phyloP scores from a whole-genome alignment of 2,113 vertebrate genomes.

The Tringa solitaria region DNA sequence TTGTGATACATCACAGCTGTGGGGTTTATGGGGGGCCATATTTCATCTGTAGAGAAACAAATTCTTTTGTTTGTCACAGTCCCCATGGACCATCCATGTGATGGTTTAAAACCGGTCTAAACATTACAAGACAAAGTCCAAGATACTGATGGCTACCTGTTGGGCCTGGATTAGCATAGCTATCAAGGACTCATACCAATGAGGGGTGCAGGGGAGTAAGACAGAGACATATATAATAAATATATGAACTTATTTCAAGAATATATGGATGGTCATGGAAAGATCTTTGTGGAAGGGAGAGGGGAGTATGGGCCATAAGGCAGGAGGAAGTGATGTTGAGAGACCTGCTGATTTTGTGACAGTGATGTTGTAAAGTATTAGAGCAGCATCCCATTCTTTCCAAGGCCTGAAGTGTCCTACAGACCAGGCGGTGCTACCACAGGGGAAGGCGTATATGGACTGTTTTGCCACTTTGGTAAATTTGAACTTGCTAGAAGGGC shows the following conservation, averaged over 20 bases:
- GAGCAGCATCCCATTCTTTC: not conserved
- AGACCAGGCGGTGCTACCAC: not conserved
- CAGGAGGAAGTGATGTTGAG: not conserved
- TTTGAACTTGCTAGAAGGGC: not conserved
- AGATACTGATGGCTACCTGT: not conserved
- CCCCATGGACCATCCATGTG: not conserved
- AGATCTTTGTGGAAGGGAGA: not conserved
- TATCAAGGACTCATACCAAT: not conserved
- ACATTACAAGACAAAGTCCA: not conserved
- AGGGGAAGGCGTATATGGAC: rapidly evolving
- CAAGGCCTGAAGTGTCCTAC: not conserved
- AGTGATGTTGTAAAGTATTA: not conserved
- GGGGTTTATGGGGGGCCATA: not conserved
- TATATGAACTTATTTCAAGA: not conserved
- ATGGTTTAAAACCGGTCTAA: not conserved
- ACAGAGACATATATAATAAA: not conserved
- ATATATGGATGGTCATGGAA: not conserved
- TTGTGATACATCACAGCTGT: not conserved
- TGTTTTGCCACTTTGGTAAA: not conserved
- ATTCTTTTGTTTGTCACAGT: not conserved
- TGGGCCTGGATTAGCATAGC: not conserved
- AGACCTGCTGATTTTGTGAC: not conserved
- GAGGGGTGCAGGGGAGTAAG: not conserved
- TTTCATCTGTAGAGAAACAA: not conserved
- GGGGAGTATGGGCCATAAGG: not conserved